These are phyloP conservation scores for Cheilosia vernalis DNA, from an alignment of 2,888 invertebrate genomes.

Conservation along the genomic window DNA sequence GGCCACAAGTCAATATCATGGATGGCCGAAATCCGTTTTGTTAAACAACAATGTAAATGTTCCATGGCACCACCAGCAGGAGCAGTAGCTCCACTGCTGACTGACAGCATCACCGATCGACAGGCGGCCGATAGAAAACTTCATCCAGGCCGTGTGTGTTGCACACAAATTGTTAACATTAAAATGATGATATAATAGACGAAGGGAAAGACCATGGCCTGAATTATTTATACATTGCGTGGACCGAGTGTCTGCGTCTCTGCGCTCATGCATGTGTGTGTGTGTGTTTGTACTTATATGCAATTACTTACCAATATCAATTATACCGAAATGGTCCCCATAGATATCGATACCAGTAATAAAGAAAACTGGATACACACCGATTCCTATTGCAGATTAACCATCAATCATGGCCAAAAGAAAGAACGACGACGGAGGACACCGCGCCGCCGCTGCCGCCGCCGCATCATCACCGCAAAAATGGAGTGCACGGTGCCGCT, in stretches of 20 bases:
- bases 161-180: constrained; percentile 75
- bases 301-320: constrained; percentile 75
- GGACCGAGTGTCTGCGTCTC: neutral
- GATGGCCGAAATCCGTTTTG: constrained; percentile 1
- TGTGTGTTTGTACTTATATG: constrained; percentile 56
- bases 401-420: constrained; percentile 72
- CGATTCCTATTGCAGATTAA: constrained; percentile 74
- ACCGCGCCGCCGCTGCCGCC: constrained; percentile 20
- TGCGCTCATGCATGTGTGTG: constrained; percentile 4
- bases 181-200: constrained; percentile 74
- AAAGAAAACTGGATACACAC: constrained; percentile 71
- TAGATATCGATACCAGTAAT: constrained; percentile 74
- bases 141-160: constrained; percentile 47
- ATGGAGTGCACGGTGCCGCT: constrained; percentile 31
- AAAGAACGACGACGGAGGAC: constrained; percentile 45
- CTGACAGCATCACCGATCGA: constrained; percentile 50
- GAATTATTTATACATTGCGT: constrained; percentile 71
- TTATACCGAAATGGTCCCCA: constrained; percentile 72
- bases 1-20: constrained; percentile 2
- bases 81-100: neutral
- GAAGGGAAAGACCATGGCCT: constrained; percentile 69
- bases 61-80: constrained; percentile 23
- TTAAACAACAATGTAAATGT: constrained; percentile 24
- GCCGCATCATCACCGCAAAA: constrained; percentile 40
- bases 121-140: constrained; percentile 53